Evolutionary conservation across 2,888 invertebrate genomes (phyloP), one percentile per base, ranked within the genome.

Genomic region (Sarcophaga variegata): DNA sequence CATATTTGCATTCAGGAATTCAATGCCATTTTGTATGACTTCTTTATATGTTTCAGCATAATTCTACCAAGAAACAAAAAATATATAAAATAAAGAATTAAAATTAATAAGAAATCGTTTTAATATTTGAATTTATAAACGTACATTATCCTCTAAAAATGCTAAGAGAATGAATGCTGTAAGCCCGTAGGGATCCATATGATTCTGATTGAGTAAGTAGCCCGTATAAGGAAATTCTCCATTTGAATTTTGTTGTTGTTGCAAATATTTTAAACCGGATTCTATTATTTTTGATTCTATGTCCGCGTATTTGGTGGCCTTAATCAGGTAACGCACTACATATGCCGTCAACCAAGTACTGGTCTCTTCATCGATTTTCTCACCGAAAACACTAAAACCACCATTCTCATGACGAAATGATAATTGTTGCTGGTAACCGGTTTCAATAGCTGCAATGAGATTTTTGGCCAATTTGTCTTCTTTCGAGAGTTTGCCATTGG

Each of bases 321-420:
- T 96, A 79, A 95, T 95, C 93, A 98, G 96, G 1, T 97, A 96
- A 89, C 96, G 95, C 1, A 96, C 95, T 0, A 97, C 97, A 91
- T 97, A 98, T 0, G 97, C 97, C 3, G 97, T 97, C 86, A 98
- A 93, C 97, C 96, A 96, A 1, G 95, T 95, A 54, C 97, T 97
- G 0, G 97, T 96, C 0, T 93, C 91, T 0, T 93, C 90, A 90
- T 96, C 96, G 1, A 94, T 93, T 0, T 49, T 20, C 1, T 95
- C 93, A 0, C 97, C 96, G 90, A 97, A 97, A 0, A 97, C 96
- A 49, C 96, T 96, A 93, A 96, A 97, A 0, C 96, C 97, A 0
- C 97, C 97, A 72, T 96, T 95, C 0, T 94, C 93, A 89, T 96
- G 96, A 66, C 95, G 94, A 91, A 96, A 97, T 83, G 95, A 96